Conservation (phyloP, 2,888 invertebrate genomes). For the Agrilus cyanescens region DNA sequence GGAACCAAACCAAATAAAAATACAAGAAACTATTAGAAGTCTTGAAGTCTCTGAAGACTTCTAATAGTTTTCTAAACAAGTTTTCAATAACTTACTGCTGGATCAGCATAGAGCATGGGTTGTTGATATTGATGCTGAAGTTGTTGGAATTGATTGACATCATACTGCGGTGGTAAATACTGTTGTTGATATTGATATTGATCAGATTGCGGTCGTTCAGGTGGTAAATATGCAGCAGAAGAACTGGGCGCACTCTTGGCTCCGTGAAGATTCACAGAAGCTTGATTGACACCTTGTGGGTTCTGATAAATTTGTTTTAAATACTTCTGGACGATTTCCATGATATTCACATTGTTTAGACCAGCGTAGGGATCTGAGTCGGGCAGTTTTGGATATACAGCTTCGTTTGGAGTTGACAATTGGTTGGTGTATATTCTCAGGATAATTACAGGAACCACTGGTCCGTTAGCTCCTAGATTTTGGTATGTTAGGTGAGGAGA, state of each 20-base stretch:
- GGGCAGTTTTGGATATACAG: slow-evolving; percentile 44
- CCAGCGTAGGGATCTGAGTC: slow-evolving; percentile 42
- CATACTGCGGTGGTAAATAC: slow-evolving; percentile 30
- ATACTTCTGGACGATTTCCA: slow-evolving; percentile 43
- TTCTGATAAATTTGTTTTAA: slow-evolving; percentile 29
- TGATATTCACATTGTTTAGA: slow-evolving; percentile 44
- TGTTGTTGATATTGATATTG: slow-evolving; percentile 11
- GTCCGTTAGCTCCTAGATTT: slow-evolving; percentile 28
- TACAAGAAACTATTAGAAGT: no score
- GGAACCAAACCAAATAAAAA: no score
- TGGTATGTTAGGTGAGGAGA: slow-evolving; percentile 38
- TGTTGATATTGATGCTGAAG: slow-evolving; percentile 11
- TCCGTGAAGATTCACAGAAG: slow-evolving; percentile 9
- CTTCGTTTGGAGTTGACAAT: slow-evolving; percentile 40
- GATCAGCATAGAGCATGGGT: slow-evolving; percentile 7
- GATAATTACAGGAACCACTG: slow-evolving; percentile 45
- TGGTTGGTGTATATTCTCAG: slow-evolving; percentile 46
- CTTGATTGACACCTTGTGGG: slow-evolving; percentile 11
- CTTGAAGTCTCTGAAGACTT: no score
- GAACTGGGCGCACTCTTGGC: slow-evolving; percentile 8
- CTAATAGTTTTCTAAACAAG: no score
- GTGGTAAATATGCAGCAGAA: not conserved
- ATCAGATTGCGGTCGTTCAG: slow-evolving; percentile 18
- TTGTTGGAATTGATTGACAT: slow-evolving; percentile 13
- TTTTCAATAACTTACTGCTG: no score